phyloP scores from a whole-genome alignment of 2,888 invertebrate genomes.

The Fragum whitleyi region DNA sequence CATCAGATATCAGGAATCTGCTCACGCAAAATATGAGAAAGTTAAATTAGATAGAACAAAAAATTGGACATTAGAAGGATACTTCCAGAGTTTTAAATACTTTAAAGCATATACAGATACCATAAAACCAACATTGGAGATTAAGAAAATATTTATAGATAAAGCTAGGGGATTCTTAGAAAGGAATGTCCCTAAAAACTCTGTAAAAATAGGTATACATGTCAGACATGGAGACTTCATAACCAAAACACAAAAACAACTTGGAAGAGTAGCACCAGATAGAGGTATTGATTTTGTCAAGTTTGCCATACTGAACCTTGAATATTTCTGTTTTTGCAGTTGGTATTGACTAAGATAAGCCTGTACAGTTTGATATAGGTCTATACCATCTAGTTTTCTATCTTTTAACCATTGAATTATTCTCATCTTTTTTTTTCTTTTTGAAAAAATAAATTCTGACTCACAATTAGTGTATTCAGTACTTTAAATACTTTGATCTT shows the following conservation, averaged over 20 bases:
- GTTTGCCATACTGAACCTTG: neutral
- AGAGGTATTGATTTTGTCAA: conserved; percentile 20
- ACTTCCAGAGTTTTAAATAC: conserved; percentile 62
- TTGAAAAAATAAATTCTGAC: no score
- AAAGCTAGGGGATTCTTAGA: conserved; percentile 25
- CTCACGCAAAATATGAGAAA: conserved; percentile 5
- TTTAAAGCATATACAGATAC: conserved; percentile 32
- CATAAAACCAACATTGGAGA: conserved; percentile 41
- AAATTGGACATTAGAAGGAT: conserved; percentile 56
- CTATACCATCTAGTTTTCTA: no score
- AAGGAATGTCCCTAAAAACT: conserved; percentile 8
- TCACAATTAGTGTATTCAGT: no score
- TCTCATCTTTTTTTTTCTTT: no score
- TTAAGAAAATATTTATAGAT: conserved; percentile 26
- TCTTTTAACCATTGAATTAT: no score
- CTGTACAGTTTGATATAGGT: no score
- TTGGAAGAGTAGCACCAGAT: conserved; percentile 36
- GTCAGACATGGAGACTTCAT: conserved; percentile 50
- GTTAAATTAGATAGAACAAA: neutral
- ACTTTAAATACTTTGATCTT: no score
- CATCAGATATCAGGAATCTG: neutral
- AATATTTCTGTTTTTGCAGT: no score
- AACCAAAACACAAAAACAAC: conserved; percentile 21
- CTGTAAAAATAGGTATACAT: conserved; percentile 46
- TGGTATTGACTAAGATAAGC: no score